A percentile compares a stretch with the other conserved stretches of the same genome.
Conservation (phyloP, 2,113 vertebrate genomes). For the cat (Felis catus) region DNA sequence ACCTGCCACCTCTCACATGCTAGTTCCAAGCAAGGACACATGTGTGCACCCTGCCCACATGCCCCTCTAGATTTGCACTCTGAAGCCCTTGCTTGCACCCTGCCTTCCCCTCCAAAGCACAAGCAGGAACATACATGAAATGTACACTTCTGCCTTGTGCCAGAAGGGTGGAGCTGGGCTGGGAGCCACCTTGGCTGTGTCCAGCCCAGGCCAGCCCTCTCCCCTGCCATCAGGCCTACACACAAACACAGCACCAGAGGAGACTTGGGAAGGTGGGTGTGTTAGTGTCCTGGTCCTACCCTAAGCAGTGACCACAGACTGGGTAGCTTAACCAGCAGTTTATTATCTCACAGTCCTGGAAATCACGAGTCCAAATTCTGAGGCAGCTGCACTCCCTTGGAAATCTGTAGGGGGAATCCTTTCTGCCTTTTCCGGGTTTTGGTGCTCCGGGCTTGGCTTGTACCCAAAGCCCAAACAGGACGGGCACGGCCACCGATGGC, state of each 20-base stretch:
- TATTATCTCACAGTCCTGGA: not conserved
- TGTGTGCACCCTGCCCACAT: not conserved
- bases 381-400: not conserved
- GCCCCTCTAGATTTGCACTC: not conserved
- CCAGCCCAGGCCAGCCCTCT: not conserved
- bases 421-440: accelerated
- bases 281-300: not conserved
- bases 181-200: not conserved
- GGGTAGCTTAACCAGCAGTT: not conserved
- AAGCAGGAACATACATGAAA: not conserved
- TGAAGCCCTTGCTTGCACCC: not conserved
- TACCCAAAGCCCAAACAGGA: no score
- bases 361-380: not conserved
- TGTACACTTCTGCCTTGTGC: not conserved
- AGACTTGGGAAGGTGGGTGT: not conserved
- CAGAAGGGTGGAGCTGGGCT: not conserved
- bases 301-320: not conserved
- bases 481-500: no score
- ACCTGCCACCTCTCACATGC: not conserved
- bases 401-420: not conserved
- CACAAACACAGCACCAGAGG: not conserved
- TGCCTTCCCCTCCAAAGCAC: not conserved
- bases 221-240: not conserved
- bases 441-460: not conserved
- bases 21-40: not conserved